Evolutionary conservation across 2,888 invertebrate genomes (phyloP), one percentile per base, ranked within the genome.

Genomic region (Drosophila antonietae): DNA sequence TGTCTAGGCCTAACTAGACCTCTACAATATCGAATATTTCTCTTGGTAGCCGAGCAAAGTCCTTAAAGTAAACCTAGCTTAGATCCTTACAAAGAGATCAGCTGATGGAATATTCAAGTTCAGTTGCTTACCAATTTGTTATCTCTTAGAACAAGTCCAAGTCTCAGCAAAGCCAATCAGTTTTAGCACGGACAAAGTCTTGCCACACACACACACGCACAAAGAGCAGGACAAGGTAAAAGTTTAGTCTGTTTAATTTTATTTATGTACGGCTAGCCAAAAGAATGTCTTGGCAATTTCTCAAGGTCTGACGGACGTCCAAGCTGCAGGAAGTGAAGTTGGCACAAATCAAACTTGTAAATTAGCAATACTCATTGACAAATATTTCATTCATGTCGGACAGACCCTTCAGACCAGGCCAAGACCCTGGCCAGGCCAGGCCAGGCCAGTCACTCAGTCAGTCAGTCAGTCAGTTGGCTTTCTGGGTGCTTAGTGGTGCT

Each of bases 291-390:
- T 41, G 68, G 79, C 79, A 56, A 87, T 87, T 82, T 84, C 82
- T 87, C 89, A 86, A 69, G 57, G 39, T 59, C 52, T 37, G 47
- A 10, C 39, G 23, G 8, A 15, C 14, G 53, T 20, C 15, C 18
- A 18, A 23, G 43, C 41, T 52, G 46, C 9, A 71, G 81, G 75
- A 65, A 73, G 66, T 37, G 70, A 52, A 20, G 39, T 39, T 70
- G 80, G 88, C 71, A 86, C 81, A 87, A 87, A 90, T 89, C 89
- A 90, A 87, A 90, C 90, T 88, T 90, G 90, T 85, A 90, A 90
- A 90, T 90, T 88, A 90, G 86, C 90, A 83, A 80, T 83, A 88
- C 89, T 90, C 90, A 90, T 89, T 89, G 81, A 89, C 89, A 84
- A 84, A 90, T 89, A 88, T 89, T 86, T 89, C 90, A 88, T 82